These are phyloP conservation scores for Microplitis manilae DNA, from an alignment of 2,888 invertebrate species.

Conservation along the genomic window DNA sequence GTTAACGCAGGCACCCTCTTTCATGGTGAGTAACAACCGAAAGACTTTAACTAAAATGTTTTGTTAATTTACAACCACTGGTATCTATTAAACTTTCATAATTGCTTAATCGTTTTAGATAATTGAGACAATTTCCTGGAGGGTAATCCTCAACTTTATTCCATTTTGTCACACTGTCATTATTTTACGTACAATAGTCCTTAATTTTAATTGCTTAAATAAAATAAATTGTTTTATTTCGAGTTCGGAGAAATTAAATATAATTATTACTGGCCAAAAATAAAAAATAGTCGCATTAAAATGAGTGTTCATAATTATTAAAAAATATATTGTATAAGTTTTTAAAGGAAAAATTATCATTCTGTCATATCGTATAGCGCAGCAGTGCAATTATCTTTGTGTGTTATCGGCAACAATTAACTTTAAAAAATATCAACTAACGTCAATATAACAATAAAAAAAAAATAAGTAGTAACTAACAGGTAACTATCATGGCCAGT, in stretches of 20 bases:
- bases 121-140: no score
- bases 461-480: slow-evolving; percentile 2
- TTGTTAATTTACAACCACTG: not conserved
- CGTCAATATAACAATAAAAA: not conserved
- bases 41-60: not conserved
- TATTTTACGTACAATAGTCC: no score
- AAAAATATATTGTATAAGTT: not conserved
- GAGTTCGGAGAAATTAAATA: no score
- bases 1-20: not conserved
- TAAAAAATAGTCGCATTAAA: no score
- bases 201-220: not conserved
- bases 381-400: not conserved
- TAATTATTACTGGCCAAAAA: no score
- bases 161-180: no score
- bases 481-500: slow-evolving; percentile 43
- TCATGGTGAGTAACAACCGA: slow-evolving; percentile 7
- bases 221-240: not conserved
- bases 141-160: no score
- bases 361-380: not conserved
- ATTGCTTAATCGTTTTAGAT: slow-evolving; percentile 1
- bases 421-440: not conserved
- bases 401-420: slow-evolving; percentile 22
- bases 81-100: not conserved
- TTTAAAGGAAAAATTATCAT: not conserved
- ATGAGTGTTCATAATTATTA: no score